These are phyloP conservation scores for Iselma pallidipennis DNA, from an alignment of 2,888 invertebrate species.

Conservation along the genomic window DNA sequence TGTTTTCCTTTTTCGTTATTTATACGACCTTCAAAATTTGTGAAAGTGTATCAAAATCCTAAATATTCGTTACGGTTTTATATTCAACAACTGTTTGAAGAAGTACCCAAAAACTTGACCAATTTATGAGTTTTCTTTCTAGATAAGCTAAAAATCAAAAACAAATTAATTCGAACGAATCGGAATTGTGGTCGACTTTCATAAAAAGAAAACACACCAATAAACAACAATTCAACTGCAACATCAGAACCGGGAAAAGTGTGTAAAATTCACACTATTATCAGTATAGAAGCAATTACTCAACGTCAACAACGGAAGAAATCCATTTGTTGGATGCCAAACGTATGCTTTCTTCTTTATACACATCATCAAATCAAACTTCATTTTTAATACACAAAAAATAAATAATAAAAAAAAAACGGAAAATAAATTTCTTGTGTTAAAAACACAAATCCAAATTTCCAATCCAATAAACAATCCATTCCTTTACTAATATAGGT, in stretches of 20 bases:
- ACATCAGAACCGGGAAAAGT: background rate
- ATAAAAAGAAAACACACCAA: background rate
- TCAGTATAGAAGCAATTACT: conserved; percentile 1
- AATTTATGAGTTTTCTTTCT: background rate
- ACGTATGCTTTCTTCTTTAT: too few species aligned
- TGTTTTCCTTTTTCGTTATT: background rate
- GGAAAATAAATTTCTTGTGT: background rate
- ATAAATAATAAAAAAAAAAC: background rate
- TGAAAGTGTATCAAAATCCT: background rate
- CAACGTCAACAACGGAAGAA: background rate
- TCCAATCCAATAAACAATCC: background rate
- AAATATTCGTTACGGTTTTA: background rate
- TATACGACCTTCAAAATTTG: background rate
- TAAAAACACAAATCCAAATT: background rate
- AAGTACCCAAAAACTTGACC: too few species aligned
- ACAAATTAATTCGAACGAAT: background rate
- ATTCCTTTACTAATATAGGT: background rate
- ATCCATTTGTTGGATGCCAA: conserved; percentile 2
- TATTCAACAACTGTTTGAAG: too few species aligned
- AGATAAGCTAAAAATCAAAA: background rate
- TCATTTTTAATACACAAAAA: background rate
- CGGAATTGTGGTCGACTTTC: background rate
- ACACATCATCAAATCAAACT: background rate
- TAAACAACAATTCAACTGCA: background rate
- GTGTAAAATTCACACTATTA: background rate